phyloP scores from a whole-genome alignment of 2,113 vertebrate genomes.

The Macroglossus sobrinus region DNA sequence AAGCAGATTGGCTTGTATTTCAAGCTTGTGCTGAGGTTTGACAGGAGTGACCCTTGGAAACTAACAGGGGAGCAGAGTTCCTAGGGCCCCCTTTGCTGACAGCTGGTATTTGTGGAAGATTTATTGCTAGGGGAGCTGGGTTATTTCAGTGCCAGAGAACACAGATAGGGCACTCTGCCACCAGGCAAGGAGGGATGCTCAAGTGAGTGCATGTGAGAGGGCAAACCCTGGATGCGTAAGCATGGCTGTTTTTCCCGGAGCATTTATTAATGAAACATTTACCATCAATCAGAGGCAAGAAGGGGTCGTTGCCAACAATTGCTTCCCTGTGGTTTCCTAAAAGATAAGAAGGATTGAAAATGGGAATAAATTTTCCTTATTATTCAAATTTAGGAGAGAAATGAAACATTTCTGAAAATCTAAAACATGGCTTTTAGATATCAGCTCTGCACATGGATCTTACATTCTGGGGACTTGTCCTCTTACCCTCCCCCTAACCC shows the following conservation, averaged over 20 bases:
- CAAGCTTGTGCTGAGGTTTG: not conserved
- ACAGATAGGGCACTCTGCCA: not conserved
- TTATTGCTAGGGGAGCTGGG: not conserved
- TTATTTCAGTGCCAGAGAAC: not conserved
- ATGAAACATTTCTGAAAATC: not conserved
- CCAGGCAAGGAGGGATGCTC: not conserved
- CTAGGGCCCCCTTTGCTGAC: not conserved
- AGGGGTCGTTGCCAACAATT: not conserved
- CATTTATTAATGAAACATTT: not conserved
- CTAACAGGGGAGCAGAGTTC: not conserved
- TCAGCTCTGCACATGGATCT: not conserved
- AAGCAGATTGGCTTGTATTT: slow-evolving; percentile 31
- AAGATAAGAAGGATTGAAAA: slow-evolving; percentile 9
- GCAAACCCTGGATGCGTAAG: not conserved
- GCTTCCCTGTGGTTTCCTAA: not conserved
- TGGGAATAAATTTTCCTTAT: not conserved
- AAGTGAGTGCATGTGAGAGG: not conserved
- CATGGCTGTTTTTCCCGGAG: not conserved
- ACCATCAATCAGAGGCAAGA: not conserved
- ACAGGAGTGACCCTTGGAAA: slow-evolving; percentile 8
- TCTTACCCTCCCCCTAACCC: not conserved
- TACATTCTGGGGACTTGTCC: not conserved
- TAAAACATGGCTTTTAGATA: not conserved
- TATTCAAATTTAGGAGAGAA: not conserved
- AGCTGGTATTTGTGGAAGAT: not conserved